These are phyloP conservation scores for Mus caroli DNA, from an alignment of 2,797 vertebrate species.

Conservation along the genomic window DNA sequence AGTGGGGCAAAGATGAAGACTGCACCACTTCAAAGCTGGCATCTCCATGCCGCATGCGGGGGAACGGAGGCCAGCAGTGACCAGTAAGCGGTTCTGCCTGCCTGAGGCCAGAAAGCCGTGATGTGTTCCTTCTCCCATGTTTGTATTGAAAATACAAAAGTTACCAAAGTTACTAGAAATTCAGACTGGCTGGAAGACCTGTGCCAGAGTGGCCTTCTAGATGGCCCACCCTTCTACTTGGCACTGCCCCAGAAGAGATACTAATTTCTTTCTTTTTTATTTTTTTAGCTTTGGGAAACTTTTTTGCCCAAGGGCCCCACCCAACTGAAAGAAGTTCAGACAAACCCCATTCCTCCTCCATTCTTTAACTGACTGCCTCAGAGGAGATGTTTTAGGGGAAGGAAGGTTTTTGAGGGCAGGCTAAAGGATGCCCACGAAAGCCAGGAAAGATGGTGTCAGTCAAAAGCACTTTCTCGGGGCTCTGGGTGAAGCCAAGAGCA, in stretches of 20 bases:
- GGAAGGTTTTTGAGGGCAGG: constrained; percentile 45
- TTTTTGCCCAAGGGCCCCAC: background rate
- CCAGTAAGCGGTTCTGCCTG: too few relatives aligned
- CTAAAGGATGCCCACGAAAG: background rate
- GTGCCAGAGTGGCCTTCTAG: background rate
- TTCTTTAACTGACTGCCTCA: background rate
- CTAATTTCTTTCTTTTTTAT: constrained; percentile 6
- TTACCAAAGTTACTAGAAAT: constrained; percentile 36
- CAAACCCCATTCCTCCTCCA: constrained; percentile 31
- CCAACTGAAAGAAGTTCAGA: constrained; percentile 72
- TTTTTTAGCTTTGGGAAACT: constrained; percentile 32
- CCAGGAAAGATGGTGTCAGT: background rate
- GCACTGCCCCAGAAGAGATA: constrained; percentile 32
- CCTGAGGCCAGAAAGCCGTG: background rate
- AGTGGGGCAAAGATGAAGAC: background rate
- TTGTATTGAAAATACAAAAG: background rate
- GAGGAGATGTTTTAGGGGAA: background rate
- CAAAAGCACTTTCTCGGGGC: constrained; percentile 23
- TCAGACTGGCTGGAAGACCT: background rate
- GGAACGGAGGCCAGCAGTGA: background rate
- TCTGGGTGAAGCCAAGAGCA: background rate
- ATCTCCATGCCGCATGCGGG: background rate
- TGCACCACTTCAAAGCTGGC: background rate
- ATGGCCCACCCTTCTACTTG: background rate
- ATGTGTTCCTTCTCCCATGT: background rate